A percentile compares a stretch with the other conserved stretches of the same genome.
Conservation (phyloP, 2,888 invertebrate species). For the Drosophila mercatorum region DNA sequence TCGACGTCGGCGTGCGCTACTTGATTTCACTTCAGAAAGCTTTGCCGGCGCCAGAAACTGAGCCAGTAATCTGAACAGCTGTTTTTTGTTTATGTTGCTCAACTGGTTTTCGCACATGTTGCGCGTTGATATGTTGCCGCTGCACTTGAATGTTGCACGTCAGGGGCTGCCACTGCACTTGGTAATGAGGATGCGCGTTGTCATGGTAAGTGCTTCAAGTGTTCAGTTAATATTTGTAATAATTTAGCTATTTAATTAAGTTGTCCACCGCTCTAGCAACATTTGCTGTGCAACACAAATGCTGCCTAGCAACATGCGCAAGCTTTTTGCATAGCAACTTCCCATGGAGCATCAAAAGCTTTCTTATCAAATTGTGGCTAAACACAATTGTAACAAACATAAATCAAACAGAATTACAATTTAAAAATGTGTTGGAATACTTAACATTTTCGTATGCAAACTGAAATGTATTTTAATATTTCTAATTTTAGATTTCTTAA, state of each 20-base stretch:
- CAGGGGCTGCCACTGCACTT: slow-evolving; percentile 32
- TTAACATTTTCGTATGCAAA: background rate
- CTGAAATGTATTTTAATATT: background rate
- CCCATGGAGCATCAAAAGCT: slow-evolving; percentile 46
- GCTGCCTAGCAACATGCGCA: slow-evolving; percentile 41
- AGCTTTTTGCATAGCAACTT: slow-evolving; percentile 50
- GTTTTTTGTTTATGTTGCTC: slow-evolving; percentile 79
- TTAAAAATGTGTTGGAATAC: background rate
- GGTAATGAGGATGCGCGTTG: slow-evolving; percentile 32
- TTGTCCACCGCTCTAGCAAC: slow-evolving; percentile 21
- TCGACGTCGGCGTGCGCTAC: slow-evolving; percentile 45
- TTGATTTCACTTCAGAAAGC: slow-evolving; percentile 76
- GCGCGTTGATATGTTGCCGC: slow-evolving; percentile 50
- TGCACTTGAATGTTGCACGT: slow-evolving; percentile 51
- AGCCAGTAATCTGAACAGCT: slow-evolving; percentile 64
- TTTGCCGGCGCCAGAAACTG: slow-evolving; percentile 66
- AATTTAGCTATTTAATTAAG: slow-evolving; percentile 39
- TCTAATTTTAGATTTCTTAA: slow-evolving; percentile 1
- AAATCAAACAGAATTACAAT: background rate
- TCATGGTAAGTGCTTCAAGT: slow-evolving; percentile 46
- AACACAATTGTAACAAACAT: background rate
- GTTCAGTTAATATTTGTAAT: slow-evolving; percentile 55
- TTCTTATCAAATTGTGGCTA: slow-evolving; percentile 57
- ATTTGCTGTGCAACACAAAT: slow-evolving; percentile 16
- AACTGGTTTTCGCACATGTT: slow-evolving; percentile 62